These are phyloP conservation scores for Abramis brama DNA, from an alignment of 2,113 vertebrate genomes.

Conservation along the genomic window DNA sequence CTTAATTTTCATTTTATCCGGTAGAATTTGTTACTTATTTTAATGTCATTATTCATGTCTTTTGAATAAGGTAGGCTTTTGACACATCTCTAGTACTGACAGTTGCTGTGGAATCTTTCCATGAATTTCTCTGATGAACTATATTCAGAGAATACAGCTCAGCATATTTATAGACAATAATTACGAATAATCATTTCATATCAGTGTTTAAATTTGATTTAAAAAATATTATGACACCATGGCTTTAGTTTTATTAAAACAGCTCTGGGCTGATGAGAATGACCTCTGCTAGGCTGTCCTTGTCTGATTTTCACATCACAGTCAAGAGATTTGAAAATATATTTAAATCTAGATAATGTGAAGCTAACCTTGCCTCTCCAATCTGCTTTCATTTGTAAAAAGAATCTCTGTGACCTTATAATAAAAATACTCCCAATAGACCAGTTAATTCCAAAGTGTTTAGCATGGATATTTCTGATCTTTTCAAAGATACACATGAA, in stretches of 20 bases:
- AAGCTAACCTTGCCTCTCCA: neutral
- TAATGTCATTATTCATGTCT: neutral
- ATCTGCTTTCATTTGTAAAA: neutral
- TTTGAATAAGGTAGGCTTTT: neutral
- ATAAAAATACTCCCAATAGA: neutral
- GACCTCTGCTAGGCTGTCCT: conserved; percentile 15
- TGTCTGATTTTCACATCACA: neutral
- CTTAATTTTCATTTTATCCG: neutral
- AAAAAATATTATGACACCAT: neutral
- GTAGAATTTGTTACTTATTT: neutral
- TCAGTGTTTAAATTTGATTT: neutral
- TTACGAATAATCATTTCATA: neutral
- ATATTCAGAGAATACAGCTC: neutral
- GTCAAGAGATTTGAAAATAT: conserved; percentile 1
- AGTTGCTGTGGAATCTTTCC: neutral
- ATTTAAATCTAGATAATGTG: conserved; percentile 17
- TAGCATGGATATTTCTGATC: neutral
- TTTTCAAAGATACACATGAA: conserved; percentile 29
- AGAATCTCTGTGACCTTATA: neutral
- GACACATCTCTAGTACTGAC: neutral
- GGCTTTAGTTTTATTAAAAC: conserved; percentile 1
- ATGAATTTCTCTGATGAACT: neutral
- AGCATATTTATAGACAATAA: neutral
- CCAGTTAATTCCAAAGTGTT: conserved; percentile 9
- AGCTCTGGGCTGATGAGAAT: neutral